Conservation (phyloP, 2,888 invertebrate genomes). For the Stictocephala bisonia region DNA sequence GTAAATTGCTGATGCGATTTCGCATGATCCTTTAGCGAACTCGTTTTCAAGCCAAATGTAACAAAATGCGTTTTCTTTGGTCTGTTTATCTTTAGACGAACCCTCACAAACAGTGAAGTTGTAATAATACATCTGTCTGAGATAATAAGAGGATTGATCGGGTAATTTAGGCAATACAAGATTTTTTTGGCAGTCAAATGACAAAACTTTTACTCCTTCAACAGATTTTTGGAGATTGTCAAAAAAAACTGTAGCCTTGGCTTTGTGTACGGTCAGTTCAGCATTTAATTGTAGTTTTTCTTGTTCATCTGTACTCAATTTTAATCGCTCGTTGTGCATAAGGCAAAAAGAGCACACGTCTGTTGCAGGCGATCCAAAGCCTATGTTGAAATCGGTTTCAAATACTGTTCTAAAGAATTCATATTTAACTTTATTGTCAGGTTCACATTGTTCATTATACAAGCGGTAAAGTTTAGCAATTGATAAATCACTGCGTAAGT, state of each 20-base stretch:
- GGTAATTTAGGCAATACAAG: conserved; percentile 59
- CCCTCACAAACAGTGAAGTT: conserved; percentile 62
- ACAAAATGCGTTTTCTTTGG: conserved; percentile 56
- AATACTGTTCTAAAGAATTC: conserved; percentile 41
- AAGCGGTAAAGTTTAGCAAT: conserved; percentile 31
- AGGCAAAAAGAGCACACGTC: conserved; percentile 41
- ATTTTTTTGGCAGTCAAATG: conserved; percentile 62
- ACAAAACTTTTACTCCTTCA: conserved; percentile 47
- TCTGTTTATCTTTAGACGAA: conserved; percentile 56
- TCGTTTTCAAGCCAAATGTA: conserved; percentile 61
- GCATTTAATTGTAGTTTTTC: conserved; percentile 38
- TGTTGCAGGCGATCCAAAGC: conserved; percentile 44
- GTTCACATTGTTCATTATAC: conserved; percentile 31
- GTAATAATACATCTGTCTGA: conserved; percentile 61
- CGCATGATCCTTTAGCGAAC: conserved; percentile 59
- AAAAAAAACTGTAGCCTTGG: conserved; percentile 31
- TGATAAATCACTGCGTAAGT: conserved; percentile 41
- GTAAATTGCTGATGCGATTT: conserved; percentile 60
- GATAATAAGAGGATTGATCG: conserved; percentile 62
- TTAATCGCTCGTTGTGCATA: conserved; percentile 36
- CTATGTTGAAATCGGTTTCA: conserved; percentile 38
- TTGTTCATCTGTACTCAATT: conserved; percentile 26
- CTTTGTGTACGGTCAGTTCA: conserved; percentile 27
- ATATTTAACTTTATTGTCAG: conserved; percentile 33
- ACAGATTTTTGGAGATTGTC: neutral